Conservation (phyloP, 1,140 invertebrate genomes). For the Zophobas atratus region DNA sequence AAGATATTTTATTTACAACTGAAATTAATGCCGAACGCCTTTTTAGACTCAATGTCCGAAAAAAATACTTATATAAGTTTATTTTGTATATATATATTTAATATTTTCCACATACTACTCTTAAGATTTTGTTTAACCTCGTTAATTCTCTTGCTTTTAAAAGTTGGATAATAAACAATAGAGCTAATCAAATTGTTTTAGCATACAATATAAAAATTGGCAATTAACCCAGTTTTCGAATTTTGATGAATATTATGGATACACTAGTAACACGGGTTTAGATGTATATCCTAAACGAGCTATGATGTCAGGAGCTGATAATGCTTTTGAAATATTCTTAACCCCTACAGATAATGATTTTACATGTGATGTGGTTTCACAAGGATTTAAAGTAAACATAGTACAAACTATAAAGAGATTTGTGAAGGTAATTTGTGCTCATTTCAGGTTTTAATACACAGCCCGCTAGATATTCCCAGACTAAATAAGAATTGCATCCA, state of each 20-base stretch:
- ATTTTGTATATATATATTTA: too few relatives aligned
- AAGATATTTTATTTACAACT: too few relatives aligned
- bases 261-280: neutral
- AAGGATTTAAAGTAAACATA: constrained; percentile 13
- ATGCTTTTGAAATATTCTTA: neutral
- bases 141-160: too few relatives aligned
- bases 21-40: too few relatives aligned
- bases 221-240: too few relatives aligned
- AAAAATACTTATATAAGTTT: too few relatives aligned
- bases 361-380: neutral
- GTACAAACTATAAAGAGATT: neutral
- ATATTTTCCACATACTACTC: too few relatives aligned
- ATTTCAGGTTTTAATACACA: neutral
- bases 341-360: constrained; percentile 4
- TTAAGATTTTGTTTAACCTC: too few relatives aligned
- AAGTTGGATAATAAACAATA: too few relatives aligned
- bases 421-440: neutral
- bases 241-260: neutral
- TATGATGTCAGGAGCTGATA: neutral
- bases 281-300: neutral
- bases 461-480: neutral
- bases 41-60: too few relatives aligned
- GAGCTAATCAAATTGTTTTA: too few relatives aligned
- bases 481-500: constrained; percentile 71
- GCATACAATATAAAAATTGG: too few relatives aligned